phyloP scores from a whole-genome alignment of 2,113 vertebrate species.

The Apeltes quadracus region DNA sequence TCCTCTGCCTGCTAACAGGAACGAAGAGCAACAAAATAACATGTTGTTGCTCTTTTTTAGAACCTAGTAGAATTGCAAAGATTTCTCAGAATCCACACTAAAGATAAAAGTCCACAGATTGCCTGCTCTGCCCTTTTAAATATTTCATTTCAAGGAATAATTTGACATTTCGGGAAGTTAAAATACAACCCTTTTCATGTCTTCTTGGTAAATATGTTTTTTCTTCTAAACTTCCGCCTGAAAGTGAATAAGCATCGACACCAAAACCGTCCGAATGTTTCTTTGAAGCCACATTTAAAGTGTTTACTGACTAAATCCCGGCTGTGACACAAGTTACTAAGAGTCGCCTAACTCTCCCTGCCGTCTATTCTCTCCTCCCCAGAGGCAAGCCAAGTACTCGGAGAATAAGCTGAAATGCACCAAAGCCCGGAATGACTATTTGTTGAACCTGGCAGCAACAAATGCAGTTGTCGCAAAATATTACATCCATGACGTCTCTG shows the following conservation, averaged over 20 bases:
- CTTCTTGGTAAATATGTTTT: constrained; percentile 1
- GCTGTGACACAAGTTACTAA: constrained; percentile 19
- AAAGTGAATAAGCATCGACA: not conserved
- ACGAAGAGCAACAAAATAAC: not conserved
- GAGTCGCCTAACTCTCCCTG: constrained; percentile 28
- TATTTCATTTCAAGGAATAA: not conserved
- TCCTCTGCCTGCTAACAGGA: constrained; percentile 33
- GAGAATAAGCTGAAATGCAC: constrained; percentile 99
- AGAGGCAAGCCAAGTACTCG: constrained; percentile 98
- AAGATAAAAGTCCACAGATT: not conserved
- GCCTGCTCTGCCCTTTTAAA: not conserved
- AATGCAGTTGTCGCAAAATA: constrained; percentile 97
- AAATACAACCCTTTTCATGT: not conserved
- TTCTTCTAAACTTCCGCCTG: not conserved
- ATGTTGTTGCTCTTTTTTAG: not conserved
- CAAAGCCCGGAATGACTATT: constrained; percentile 96
- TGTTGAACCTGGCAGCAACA: constrained; percentile 95
- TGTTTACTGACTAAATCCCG: constrained; percentile 24
- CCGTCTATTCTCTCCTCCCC: constrained; percentile 58
- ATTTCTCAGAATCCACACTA: not conserved
- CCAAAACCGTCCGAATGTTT: not conserved
- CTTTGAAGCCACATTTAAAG: not conserved
- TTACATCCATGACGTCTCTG: constrained; percentile 97
- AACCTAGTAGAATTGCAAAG: not conserved
- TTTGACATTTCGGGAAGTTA: not conserved